These are phyloP conservation scores for Phalacrocorax aristotelis DNA, from an alignment of 2,113 vertebrate genomes.

Conservation along the genomic window DNA sequence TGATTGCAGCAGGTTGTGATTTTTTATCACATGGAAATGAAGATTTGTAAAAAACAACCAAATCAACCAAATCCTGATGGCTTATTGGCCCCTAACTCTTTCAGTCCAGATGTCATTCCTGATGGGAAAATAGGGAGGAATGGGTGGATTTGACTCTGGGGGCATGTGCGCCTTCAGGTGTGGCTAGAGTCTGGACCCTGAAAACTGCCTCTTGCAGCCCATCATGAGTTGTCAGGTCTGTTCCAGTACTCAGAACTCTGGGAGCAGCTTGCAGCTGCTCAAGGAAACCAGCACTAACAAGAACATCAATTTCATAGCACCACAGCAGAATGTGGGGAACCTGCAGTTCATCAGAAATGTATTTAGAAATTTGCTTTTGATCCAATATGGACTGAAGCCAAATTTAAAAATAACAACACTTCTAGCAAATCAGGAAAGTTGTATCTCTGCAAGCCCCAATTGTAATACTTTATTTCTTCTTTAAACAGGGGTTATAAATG, in stretches of 20 bases:
- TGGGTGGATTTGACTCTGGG: background rate
- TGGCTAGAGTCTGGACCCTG: background rate
- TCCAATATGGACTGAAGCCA: background rate
- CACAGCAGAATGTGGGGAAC: background rate
- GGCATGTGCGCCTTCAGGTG: background rate
- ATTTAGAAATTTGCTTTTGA: slow-evolving; percentile 11
- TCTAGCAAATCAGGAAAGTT: background rate
- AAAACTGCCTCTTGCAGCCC: background rate
- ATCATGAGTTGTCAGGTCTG: background rate
- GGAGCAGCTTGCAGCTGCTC: background rate
- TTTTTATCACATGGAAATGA: background rate
- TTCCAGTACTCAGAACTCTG: background rate
- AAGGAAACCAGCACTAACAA: background rate
- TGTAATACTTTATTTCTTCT: background rate
- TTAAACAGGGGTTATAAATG: background rate
- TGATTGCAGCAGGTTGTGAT: background rate
- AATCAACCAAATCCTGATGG: background rate
- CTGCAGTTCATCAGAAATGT: slow-evolving; percentile 17
- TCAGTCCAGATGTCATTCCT: background rate
- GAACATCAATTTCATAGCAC: background rate
- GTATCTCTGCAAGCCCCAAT: background rate
- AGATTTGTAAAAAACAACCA: background rate
- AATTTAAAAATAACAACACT: background rate
- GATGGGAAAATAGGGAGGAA: background rate
- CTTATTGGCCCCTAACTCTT: background rate